A percentile compares a stretch with the other conserved stretches of the same genome.
Evolutionary conservation across 1,140 invertebrate species (phyloP).

Genomic region (Melipona quadrifasciata): DNA sequence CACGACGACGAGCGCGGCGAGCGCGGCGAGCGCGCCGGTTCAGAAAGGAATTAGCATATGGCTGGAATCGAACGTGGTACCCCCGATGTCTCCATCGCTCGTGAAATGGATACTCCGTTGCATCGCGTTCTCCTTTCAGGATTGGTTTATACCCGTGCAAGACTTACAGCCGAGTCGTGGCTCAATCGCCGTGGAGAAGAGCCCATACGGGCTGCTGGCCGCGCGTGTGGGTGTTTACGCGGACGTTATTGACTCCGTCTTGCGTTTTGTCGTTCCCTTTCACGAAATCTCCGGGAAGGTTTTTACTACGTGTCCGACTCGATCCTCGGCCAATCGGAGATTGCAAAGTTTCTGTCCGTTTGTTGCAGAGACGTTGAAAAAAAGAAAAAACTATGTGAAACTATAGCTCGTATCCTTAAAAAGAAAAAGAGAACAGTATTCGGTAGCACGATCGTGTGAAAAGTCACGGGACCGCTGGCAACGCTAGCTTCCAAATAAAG

Average conservation of each 20-base stretch:
- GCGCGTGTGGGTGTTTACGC: constrained; percentile 74
- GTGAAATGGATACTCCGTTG: constrained; percentile 78
- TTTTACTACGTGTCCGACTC: neutral
- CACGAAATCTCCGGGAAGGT: constrained; percentile 10
- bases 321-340: neutral
- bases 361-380: too few species aligned
- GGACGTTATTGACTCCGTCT: constrained; percentile 72
- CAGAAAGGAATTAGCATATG: constrained; percentile 75
- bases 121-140: constrained; percentile 75
- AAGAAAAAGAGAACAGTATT: too few species aligned
- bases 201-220: constrained; percentile 52
- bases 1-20: constrained; percentile 44
- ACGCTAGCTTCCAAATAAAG: constrained; percentile 42
- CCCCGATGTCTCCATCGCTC: constrained; percentile 78
- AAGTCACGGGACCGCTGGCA: constrained; percentile 16
- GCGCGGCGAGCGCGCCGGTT: constrained; percentile 50
- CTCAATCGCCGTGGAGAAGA: constrained; percentile 64
- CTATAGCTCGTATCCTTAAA: too few species aligned
- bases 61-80: constrained; percentile 71
- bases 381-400: too few species aligned
- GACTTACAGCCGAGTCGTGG: constrained; percentile 70
- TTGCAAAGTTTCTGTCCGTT: neutral
- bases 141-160: constrained; percentile 77
- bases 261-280: constrained; percentile 39
- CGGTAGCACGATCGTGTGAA: constrained; percentile 5